Evolutionary conservation across 2,797 vertebrate genomes (phyloP).

Genomic region (Neosilurus mollespiculum): DNA sequence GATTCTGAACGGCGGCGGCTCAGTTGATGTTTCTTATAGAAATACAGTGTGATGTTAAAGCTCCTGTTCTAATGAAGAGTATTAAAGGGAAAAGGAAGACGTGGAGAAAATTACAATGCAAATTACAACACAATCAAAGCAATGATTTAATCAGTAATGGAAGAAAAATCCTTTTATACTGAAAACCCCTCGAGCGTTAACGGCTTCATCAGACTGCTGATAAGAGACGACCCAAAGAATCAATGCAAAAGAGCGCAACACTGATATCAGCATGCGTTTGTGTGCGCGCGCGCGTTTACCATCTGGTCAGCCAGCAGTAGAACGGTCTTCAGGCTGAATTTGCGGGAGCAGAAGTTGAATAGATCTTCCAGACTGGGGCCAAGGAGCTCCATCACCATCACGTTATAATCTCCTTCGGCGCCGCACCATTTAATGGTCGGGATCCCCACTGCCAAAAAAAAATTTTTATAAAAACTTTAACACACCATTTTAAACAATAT

Average conservation of each 20-base stretch:
- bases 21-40: background rate
- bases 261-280: background rate
- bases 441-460: constrained; percentile 57
- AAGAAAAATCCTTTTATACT: constrained; percentile 16
- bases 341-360: constrained; percentile 70
- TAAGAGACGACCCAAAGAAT: background rate
- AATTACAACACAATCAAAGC: constrained; percentile 37
- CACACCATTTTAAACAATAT: background rate
- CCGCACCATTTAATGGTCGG: constrained; percentile 67
- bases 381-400: constrained; percentile 68
- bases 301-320: constrained; percentile 83
- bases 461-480: too few relatives aligned
- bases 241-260: constrained; percentile 23
- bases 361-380: constrained; percentile 67
- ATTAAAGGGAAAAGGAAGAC: background rate
- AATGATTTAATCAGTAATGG: background rate
- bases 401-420: constrained; percentile 67
- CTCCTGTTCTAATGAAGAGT: too few relatives aligned
- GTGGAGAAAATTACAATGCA: background rate
- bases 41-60: background rate
- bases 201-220: constrained; percentile 16
- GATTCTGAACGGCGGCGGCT: background rate
- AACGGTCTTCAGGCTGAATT: constrained; percentile 79
- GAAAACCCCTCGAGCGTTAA: background rate
- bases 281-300: constrained; percentile 64